Conservation (phyloP, 2,797 vertebrate genomes). For the Cossypha heuglini region DNA sequence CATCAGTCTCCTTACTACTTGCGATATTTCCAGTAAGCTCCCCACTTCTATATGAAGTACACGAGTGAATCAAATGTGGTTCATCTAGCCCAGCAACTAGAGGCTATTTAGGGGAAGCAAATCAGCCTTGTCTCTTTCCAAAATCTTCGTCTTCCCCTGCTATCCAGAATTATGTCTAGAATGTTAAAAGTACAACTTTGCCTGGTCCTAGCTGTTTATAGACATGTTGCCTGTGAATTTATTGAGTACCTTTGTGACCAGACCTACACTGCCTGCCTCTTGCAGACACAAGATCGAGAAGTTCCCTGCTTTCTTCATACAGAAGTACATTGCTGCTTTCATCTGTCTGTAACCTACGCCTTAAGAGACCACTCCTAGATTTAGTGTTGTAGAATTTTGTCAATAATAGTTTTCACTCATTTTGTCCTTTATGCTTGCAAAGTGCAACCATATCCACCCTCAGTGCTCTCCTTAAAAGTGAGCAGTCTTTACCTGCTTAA, state of each 20-base stretch:
- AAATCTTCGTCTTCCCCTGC: not conserved
- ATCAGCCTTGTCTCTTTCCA: not conserved
- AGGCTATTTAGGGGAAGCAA: not conserved
- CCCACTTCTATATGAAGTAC: not conserved
- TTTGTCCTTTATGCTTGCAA: not conserved
- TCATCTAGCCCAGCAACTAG: not conserved
- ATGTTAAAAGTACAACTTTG: not conserved
- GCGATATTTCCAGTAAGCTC: accelerated
- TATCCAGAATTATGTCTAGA: not conserved
- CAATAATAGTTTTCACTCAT: not conserved
- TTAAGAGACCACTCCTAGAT: not conserved
- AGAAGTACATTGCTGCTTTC: not conserved
- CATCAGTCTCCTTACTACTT: not conserved
- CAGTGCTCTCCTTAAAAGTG: not conserved
- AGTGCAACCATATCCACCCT: accelerated
- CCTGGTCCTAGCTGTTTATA: not conserved
- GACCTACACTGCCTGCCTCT: not conserved
- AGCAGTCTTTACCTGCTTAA: not conserved
- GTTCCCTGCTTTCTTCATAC: not conserved
- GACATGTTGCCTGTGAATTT: not conserved
- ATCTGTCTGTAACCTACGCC: not conserved
- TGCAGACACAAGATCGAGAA: not conserved
- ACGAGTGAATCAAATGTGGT: not conserved
- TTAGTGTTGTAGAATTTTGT: not conserved
- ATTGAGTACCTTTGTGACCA: not conserved